Evolutionary conservation across 2,888 invertebrate genomes (phyloP).

Genomic region (Perdita meconis): DNA sequence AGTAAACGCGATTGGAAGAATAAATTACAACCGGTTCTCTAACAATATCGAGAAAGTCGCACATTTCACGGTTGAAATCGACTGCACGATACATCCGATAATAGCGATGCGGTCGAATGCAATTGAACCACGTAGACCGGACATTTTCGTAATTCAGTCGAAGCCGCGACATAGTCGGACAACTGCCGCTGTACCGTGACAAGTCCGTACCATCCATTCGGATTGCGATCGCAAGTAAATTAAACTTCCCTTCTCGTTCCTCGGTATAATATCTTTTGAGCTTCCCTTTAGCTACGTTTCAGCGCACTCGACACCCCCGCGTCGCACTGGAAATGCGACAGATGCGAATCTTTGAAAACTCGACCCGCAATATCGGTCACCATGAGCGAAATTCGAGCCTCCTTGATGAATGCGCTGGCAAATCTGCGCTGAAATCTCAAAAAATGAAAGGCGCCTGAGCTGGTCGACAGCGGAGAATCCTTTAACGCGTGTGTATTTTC

Average conservation of each 20-base stretch:
- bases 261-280: background rate
- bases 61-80: slow-evolving; percentile 16
- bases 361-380: background rate
- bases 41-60: background rate
- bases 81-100: slow-evolving; percentile 15
- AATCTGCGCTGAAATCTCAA: background rate
- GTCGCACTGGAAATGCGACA: background rate
- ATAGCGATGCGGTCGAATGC: slow-evolving; percentile 28
- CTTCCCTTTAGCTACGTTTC: background rate
- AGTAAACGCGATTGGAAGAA: too few species aligned
- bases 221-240: slow-evolving; percentile 50
- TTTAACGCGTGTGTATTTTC: background rate
- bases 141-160: slow-evolving; percentile 55
- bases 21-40: slow-evolving; percentile 22
- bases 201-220: slow-evolving; percentile 31
- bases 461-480: background rate
- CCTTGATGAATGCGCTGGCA: background rate
- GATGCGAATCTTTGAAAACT: slow-evolving; percentile 17
- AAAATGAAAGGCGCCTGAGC: background rate
- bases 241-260: slow-evolving; percentile 34
- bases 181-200: slow-evolving; percentile 35
- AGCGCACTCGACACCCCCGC: background rate
- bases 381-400: slow-evolving; percentile 3
- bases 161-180: slow-evolving; percentile 37
- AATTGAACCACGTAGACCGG: slow-evolving; percentile 46